Percentiles rank a stretch among this genome's conserved stretches.
Conservation (phyloP, 2,113 vertebrate genomes). For the Gobio gobio region DNA sequence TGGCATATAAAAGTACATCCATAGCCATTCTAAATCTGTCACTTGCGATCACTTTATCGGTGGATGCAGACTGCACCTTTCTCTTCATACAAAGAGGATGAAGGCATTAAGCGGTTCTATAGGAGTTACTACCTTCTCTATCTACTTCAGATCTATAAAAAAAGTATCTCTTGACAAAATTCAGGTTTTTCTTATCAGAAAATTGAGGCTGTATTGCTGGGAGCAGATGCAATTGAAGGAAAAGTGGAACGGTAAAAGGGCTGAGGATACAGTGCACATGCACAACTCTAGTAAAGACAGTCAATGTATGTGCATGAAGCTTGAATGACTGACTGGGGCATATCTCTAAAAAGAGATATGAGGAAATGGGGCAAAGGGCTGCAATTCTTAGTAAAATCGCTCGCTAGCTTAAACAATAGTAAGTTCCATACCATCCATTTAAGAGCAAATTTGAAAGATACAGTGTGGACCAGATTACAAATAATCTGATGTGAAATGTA, state of each 20-base stretch:
- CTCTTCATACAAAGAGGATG: constrained; percentile 62
- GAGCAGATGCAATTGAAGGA: constrained; percentile 59
- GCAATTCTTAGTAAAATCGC: not conserved
- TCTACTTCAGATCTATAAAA: constrained; percentile 69
- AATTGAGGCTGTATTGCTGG: constrained; percentile 75
- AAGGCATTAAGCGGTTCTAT: constrained; percentile 65
- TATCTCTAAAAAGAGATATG: constrained; percentile 51
- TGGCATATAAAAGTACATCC: constrained; percentile 64
- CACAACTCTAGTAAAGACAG: constrained; percentile 59
- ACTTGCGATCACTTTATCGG: constrained; percentile 62
- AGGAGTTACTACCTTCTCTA: constrained; percentile 67
- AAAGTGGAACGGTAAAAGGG: constrained; percentile 67
- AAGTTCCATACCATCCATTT: not conserved
- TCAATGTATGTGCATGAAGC: not conserved
- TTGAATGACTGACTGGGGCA: constrained; percentile 34
- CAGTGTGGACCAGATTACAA: not conserved
- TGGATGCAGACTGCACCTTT: constrained; percentile 52
- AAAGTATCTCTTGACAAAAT: constrained; percentile 76
- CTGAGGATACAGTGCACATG: constrained; percentile 50
- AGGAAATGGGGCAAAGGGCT: constrained; percentile 37
- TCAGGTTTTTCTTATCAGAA: constrained; percentile 78
- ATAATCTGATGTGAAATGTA: not conserved
- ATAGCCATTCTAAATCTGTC: constrained; percentile 65
- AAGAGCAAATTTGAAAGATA: not conserved
- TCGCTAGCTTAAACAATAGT: not conserved